Evolutionary conservation across 2,113 vertebrate species (phyloP).

Genomic region (Bos indicus): DNA sequence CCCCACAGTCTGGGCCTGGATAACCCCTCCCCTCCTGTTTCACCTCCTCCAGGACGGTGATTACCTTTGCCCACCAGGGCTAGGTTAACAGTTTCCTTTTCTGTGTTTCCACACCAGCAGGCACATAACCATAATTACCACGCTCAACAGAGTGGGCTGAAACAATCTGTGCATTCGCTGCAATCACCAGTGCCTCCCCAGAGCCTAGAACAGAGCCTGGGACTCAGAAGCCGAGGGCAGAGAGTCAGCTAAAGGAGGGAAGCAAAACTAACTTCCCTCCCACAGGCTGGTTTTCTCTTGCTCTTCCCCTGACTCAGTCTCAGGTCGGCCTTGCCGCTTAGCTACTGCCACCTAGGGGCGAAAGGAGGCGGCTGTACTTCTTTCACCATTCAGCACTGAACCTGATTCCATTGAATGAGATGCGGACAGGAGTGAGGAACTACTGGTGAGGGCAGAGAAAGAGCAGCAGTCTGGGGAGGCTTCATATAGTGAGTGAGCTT

Average conservation of each 20-base stretch:
- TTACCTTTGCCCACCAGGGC: not conserved
- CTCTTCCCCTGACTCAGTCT: not conserved
- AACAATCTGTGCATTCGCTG: not conserved
- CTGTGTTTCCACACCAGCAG: not conserved
- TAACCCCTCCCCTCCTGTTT: not conserved
- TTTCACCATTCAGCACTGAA: not conserved
- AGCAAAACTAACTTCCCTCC: not conserved
- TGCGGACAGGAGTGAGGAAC: not conserved
- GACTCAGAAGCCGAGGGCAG: not conserved
- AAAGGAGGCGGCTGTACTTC: not conserved
- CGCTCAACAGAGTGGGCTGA: not conserved
- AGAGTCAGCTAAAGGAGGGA: not conserved
- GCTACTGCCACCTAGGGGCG: constrained; percentile 47
- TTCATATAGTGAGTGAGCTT: not conserved
- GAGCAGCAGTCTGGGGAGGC: not conserved
- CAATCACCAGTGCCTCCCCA: not conserved
- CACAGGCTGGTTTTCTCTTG: not conserved
- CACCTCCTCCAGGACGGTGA: not conserved
- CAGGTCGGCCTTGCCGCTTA: not conserved
- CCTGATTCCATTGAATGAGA: not conserved
- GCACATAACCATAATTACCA: not conserved
- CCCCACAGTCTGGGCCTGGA: not conserved
- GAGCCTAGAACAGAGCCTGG: not conserved
- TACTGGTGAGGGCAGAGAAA: not conserved
- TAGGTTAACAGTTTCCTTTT: not conserved